Percentiles rank a stretch among this genome's conserved stretches.
These are phyloP conservation scores for Yponomeuta plumbellus DNA, from an alignment of 2,888 invertebrate genomes.

Conservation along the genomic window DNA sequence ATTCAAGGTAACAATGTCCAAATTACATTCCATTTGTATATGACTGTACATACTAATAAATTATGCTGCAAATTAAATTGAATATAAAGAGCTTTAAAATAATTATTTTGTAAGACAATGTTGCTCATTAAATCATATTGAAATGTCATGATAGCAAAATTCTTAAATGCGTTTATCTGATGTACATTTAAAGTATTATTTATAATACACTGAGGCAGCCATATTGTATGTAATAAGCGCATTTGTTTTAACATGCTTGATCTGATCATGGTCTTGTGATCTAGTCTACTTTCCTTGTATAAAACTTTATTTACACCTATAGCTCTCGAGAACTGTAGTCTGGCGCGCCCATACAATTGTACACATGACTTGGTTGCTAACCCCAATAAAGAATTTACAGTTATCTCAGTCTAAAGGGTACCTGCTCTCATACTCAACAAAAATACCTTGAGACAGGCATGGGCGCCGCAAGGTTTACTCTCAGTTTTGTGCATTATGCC, in stretches of 20 bases:
- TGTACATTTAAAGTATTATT: constrained; percentile 19
- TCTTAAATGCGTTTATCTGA: constrained; percentile 50
- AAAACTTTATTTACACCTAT: too few relatives aligned
- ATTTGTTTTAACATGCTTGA: neutral
- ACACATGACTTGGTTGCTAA: too few relatives aligned
- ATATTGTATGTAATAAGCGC: neutral
- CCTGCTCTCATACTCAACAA: too few relatives aligned
- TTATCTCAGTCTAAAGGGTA: too few relatives aligned
- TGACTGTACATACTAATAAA: constrained; percentile 56
- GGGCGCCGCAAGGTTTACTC: too few relatives aligned
- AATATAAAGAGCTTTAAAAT: constrained; percentile 61
- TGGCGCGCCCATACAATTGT: too few relatives aligned
- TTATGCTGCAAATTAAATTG: constrained; percentile 34
- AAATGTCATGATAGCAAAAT: constrained; percentile 33
- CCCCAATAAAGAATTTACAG: too few relatives aligned
- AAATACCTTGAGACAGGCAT: too few relatives aligned
- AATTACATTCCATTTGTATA: constrained; percentile 71
- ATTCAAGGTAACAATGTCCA: constrained; percentile 62
- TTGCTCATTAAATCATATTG: constrained; percentile 53
- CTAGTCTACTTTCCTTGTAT: too few relatives aligned
- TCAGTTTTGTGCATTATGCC: too few relatives aligned
- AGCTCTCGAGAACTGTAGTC: too few relatives aligned
- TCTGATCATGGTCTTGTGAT: too few relatives aligned
- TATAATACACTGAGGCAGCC: neutral
- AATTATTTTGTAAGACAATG: constrained; percentile 50